phyloP scores from a whole-genome alignment of 64 coral and sea anemone genomes.

The Actinia equina region DNA sequence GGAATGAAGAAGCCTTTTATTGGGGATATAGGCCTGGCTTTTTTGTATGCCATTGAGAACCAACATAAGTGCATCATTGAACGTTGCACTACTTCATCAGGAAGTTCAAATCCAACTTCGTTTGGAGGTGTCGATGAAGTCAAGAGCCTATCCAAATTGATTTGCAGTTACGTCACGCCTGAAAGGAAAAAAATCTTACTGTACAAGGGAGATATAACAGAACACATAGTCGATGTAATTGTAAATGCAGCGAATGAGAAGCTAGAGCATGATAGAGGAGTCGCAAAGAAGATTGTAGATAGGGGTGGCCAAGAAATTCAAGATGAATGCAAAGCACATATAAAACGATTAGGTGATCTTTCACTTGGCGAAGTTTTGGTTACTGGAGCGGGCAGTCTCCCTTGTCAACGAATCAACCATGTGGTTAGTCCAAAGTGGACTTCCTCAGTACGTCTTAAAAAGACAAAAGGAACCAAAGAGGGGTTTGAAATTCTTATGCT shows the following conservation, averaged over 20 bases:
- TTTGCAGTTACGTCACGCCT: conserved; percentile 40
- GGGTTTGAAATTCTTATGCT: conserved; percentile 19
- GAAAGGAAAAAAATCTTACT: conserved; percentile 34
- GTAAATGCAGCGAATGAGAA: conserved; percentile 54
- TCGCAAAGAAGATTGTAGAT: conserved; percentile 41
- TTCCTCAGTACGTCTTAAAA: too few species aligned
- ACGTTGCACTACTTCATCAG: not conserved
- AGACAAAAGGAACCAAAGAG: too few species aligned
- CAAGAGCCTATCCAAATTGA: not conserved
- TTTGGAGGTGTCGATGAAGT: not conserved
- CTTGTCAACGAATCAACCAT: conserved; percentile 54
- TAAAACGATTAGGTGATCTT: not conserved
- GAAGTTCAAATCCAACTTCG: too few species aligned
- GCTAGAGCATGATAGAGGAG: conserved; percentile 33
- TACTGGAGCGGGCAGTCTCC: conserved; percentile 32
- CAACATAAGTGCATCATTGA: conserved; percentile 14
- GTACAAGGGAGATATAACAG: conserved; percentile 51
- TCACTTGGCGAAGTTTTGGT: conserved; percentile 20
- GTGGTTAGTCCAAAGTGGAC: conserved; percentile 53
- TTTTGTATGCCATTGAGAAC: not conserved
- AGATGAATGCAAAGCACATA: conserved; percentile 34
- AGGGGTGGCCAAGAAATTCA: conserved; percentile 50
- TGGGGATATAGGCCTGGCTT: not conserved
- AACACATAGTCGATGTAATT: conserved; percentile 54
- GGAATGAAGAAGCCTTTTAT: conserved; percentile 39